Evolutionary conservation across 2,113 vertebrate species (phyloP).

Genomic region (Sturnira hondurensis): DNA sequence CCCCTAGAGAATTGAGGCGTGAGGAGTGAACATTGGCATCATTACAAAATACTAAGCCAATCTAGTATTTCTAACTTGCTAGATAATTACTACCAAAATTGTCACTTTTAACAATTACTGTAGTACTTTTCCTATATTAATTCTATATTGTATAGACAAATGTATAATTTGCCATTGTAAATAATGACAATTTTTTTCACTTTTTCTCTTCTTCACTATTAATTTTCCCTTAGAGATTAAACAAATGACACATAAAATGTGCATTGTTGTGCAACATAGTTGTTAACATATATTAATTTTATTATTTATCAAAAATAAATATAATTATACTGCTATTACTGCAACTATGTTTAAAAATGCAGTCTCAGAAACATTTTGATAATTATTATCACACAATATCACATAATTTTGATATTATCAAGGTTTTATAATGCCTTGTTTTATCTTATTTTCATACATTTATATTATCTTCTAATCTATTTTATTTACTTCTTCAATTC

Average conservation of each 20-base stretch:
- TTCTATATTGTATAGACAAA: neutral
- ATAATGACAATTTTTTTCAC: neutral
- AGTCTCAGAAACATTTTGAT: neutral
- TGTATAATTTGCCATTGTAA: neutral
- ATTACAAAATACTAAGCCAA: constrained; percentile 23
- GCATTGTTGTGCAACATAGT: neutral
- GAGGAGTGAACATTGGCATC: neutral
- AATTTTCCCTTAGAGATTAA: neutral
- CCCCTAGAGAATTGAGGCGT: neutral
- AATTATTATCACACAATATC: no score
- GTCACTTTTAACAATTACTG: neutral
- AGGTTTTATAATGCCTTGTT: neutral
- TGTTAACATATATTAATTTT: neutral
- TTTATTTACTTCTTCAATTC: neutral
- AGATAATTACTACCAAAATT: neutral
- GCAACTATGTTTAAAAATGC: neutral
- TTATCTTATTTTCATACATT: neutral
- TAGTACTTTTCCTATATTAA: neutral
- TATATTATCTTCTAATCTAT: neutral
- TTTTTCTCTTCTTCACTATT: neutral
- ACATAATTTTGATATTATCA: neutral
- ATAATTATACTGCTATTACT: neutral
- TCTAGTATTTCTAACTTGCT: neutral
- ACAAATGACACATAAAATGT: neutral
- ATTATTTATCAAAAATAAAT: neutral